Conservation (phyloP, 2,113 vertebrate genomes). For the Amazona guildingii region DNA sequence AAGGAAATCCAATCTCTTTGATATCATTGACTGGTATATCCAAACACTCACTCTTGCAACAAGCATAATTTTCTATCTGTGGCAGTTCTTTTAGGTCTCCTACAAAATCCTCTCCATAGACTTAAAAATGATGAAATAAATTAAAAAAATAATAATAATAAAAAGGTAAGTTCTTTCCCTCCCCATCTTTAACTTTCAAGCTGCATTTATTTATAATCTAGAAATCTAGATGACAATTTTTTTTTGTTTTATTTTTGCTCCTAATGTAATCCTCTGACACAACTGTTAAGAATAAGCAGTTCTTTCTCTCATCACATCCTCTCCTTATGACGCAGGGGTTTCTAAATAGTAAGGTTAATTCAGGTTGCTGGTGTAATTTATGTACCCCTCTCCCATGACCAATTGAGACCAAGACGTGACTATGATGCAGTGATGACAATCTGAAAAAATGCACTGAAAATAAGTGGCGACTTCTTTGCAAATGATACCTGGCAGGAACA, state of each 20-base stretch:
- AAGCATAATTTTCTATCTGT: not conserved
- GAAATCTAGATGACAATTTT: not conserved
- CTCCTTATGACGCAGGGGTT: not conserved
- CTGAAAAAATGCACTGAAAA: not conserved
- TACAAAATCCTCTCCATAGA: not conserved
- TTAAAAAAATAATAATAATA: not conserved
- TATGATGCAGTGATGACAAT: not conserved
- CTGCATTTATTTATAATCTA: not conserved
- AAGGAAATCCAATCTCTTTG: accelerated
- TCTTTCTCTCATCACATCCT: not conserved
- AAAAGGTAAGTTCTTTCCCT: not conserved
- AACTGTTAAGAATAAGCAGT: not conserved
- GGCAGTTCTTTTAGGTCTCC: not conserved
- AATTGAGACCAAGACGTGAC: not conserved
- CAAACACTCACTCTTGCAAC: not conserved
- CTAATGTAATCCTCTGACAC: not conserved
- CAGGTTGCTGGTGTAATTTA: not conserved
- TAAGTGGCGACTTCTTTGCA: not conserved
- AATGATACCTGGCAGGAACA: not conserved
- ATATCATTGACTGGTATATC: not conserved
- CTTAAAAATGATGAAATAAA: not conserved
- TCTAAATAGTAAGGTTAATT: not conserved
- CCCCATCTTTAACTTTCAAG: not conserved
- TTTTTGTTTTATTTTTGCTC: not conserved
- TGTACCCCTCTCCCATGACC: not conserved